These are phyloP conservation scores for Lymantria monacha DNA, from an alignment of 2,888 invertebrate species.

Conservation along the genomic window DNA sequence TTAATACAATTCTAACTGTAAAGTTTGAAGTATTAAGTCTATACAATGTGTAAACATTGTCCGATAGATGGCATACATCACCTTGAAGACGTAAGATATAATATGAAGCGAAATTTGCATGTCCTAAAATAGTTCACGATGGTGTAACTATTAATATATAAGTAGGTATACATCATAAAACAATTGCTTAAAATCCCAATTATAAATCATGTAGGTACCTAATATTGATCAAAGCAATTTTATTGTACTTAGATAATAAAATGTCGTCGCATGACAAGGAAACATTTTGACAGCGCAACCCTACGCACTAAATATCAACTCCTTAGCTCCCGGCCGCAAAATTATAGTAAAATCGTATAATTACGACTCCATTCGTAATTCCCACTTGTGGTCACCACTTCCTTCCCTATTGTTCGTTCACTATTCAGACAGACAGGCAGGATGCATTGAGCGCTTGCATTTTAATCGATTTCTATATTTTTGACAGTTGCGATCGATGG, in stretches of 20 bases:
- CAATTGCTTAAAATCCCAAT: too few species aligned
- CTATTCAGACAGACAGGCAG: constrained; percentile 52
- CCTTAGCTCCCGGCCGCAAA: constrained; percentile 62
- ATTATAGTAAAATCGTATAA: constrained; percentile 75
- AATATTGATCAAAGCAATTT: too few species aligned
- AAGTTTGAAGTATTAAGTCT: too few species aligned
- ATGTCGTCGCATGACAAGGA: neutral
- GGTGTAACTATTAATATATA: too few species aligned
- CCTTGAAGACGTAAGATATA: too few species aligned
- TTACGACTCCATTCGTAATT: constrained; percentile 71
- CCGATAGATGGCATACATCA: too few species aligned
- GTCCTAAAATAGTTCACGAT: too few species aligned
- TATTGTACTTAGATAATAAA: neutral
- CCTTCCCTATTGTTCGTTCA: constrained; percentile 73
- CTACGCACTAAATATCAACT: constrained; percentile 25
- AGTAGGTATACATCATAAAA: too few species aligned
- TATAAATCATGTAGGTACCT: too few species aligned
- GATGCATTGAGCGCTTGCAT: constrained; percentile 48
- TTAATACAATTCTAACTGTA: too few species aligned
- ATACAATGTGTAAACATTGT: too few species aligned
- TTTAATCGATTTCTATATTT: constrained; percentile 75
- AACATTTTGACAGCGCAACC: constrained; percentile 17
- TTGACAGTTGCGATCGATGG: constrained; percentile 74
- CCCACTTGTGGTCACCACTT: constrained; percentile 72
- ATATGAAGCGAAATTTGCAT: too few species aligned